Evolutionary conservation across 2,888 invertebrate genomes (phyloP).

Genomic region (Perdita meconis): DNA sequence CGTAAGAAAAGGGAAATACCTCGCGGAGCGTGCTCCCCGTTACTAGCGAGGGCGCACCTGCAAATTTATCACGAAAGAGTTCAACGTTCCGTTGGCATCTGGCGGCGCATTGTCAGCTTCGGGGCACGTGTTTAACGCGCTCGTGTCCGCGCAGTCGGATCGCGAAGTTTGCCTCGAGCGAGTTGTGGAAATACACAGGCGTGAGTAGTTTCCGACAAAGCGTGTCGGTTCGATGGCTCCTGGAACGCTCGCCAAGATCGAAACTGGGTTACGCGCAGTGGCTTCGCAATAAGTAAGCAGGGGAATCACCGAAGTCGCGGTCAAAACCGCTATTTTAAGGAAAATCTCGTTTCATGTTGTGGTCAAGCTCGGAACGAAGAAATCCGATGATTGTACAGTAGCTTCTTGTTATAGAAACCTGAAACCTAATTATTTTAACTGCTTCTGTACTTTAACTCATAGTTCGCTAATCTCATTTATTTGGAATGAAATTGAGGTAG

Average conservation of each 20-base stretch:
- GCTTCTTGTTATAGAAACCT: too few species aligned
- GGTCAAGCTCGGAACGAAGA: too few species aligned
- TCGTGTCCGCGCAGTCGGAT: neutral
- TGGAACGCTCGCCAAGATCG: slow-evolving; percentile 42
- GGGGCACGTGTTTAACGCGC: slow-evolving; percentile 5
- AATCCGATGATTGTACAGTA: too few species aligned
- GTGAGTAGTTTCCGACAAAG: slow-evolving; percentile 52
- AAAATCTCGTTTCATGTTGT: too few species aligned
- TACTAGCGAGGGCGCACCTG: neutral
- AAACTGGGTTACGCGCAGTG: slow-evolving; percentile 66
- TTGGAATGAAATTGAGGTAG: too few species aligned
- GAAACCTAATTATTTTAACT: too few species aligned
- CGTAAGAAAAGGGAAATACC: neutral
- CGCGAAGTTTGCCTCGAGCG: slow-evolving; percentile 29
- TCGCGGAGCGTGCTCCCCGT: neutral
- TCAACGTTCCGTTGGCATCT: slow-evolving; percentile 32
- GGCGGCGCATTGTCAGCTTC: slow-evolving; percentile 22
- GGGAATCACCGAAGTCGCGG: slow-evolving; percentile 42
- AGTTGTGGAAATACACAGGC: slow-evolving; percentile 2
- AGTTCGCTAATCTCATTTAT: too few species aligned
- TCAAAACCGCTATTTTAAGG: too few species aligned
- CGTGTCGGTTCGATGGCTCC: slow-evolving; percentile 41
- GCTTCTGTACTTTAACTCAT: too few species aligned
- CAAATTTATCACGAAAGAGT: slow-evolving; percentile 18
- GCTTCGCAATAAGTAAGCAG: slow-evolving; percentile 51